phyloP scores from a whole-genome alignment of 1,140 invertebrate genomes.

The Drosophila oshimai region DNA sequence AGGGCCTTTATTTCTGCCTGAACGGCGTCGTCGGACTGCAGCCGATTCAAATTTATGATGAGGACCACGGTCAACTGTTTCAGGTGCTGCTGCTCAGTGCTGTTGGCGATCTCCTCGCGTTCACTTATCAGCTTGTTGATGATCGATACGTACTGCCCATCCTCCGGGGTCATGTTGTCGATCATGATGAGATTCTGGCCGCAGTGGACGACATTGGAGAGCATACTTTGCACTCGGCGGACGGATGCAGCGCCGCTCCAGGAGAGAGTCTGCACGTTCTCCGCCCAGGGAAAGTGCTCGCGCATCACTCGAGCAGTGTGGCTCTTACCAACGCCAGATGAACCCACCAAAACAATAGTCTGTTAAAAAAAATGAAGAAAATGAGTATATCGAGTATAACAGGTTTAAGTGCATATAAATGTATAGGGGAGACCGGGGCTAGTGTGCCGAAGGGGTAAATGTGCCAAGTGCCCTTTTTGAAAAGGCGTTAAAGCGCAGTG shows the following conservation, averaged over 20 bases:
- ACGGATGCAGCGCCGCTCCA: background rate
- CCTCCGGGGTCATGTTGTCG: slow-evolving; percentile 1
- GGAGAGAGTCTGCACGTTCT: slow-evolving; percentile 2
- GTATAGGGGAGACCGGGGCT: too few species aligned
- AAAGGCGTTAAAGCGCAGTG: too few species aligned
- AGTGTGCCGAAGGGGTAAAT: too few species aligned
- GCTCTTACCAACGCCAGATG: slow-evolving; percentile 19
- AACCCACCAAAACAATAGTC: slow-evolving; percentile 3
- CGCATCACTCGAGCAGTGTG: background rate
- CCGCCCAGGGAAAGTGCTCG: slow-evolving; percentile 2
- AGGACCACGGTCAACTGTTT: slow-evolving; percentile 3
- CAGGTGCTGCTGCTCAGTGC: background rate
- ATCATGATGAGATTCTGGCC: slow-evolving; percentile 10
- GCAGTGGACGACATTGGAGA: background rate
- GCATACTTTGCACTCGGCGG: background rate
- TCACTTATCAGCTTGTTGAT: background rate
- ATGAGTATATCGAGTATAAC: too few species aligned
- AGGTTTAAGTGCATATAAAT: too few species aligned
- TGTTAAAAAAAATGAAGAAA: background rate
- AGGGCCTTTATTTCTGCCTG: slow-evolving; percentile 85
- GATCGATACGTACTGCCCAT: background rate
- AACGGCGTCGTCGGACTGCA: background rate
- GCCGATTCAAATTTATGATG: background rate
- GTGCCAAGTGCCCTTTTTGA: too few species aligned
- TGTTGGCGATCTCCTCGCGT: background rate